Base-by-base conservation (phyloP, 92 coral and sea anemone genomes). In the Porites divaricata region DNA sequence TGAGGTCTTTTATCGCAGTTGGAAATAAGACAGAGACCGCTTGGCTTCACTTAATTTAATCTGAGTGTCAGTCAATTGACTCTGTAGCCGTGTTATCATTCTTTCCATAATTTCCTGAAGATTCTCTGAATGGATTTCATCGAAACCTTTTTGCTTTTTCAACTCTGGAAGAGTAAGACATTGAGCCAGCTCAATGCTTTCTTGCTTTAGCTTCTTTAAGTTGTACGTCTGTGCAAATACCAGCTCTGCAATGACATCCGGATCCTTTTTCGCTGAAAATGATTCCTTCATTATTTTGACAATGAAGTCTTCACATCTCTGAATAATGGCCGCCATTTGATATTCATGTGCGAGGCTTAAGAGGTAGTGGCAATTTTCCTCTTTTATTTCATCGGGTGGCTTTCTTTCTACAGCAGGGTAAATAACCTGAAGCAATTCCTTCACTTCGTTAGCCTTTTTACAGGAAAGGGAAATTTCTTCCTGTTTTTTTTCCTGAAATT, bases 61-160 rank as follows among this genome's bases (percentile, higher is more conserved):
- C 69, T 20, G 26, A 65, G 41, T 23, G 3, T 66, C 70, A 1
- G 4, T 13, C 16, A 66, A 66, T 66, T 66, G 16, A 9, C 45
- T 23, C 16, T 66, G 41, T 3, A 66, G 70, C 24, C 70, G 70
- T 5, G 13, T 66, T 66, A 23, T 66, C 11, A 66, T 23, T 22
- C 45, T 45, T 23, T 66, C 70, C 41, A 66, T 22, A 23, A 66
- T 66, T 22, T 66, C 70, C 25, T 66, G 9, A 23, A 66, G 48
- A 23, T 66, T 66, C 45, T 66, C 70, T 2, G 35, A 9, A 13
- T 10, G 45, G 16, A 66, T 22, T 23, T 66, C 28, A 66, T 66
- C 45, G 70, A 24, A 66, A 35, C 23, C 25, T 3, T 72, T 75
- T 26, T 85, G 75, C 3, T 52, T 25, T 64, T 89, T 86, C 22